A percentile compares a stretch with the other conserved stretches of the same genome.
Conservation (phyloP, 2,113 vertebrate genomes). For the Embiotoca jacksoni region DNA sequence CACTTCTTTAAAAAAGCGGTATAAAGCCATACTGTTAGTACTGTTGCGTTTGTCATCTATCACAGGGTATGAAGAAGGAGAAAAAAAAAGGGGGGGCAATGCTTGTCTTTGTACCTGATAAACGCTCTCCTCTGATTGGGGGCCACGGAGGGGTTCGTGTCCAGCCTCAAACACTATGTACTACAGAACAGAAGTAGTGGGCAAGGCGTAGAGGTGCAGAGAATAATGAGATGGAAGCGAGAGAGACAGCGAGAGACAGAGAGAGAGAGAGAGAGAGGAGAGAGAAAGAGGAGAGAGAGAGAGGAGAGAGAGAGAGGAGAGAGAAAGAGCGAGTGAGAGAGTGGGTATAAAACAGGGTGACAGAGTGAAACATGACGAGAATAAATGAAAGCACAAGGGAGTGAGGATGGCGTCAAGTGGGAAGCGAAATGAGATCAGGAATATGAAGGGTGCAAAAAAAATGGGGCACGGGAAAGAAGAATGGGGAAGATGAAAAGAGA, state of each 20-base stretch:
- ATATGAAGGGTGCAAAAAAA: conserved; percentile 39
- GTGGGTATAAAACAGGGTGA: conserved; percentile 57
- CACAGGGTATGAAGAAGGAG: conserved; percentile 52
- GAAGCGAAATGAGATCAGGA: conserved; percentile 53
- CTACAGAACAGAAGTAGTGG: conserved; percentile 90
- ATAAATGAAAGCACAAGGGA: conserved; percentile 61
- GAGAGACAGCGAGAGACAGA: conserved; percentile 27
- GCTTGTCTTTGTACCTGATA: conserved; percentile 94
- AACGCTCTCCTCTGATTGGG: conserved; percentile 98
- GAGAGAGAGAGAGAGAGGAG: conserved; percentile 3
- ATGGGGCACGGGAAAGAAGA: conserved; percentile 43
- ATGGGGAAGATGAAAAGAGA: conserved; percentile 53
- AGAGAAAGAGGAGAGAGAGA: conserved; percentile 13
- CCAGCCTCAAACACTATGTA: conserved; percentile 99
- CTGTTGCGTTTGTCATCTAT: conserved; percentile 47
- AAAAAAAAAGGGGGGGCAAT: conserved; percentile 47
- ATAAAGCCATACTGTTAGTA: conserved; percentile 52
- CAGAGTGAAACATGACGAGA: conserved; percentile 51
- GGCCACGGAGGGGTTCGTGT: conserved; percentile 97
- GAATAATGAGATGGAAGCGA: conserved; percentile 58
- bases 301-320: conserved; percentile 40
- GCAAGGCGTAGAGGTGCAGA: conserved; percentile 82
- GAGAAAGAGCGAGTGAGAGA: conserved; percentile 27
- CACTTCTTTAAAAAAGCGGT: conserved; percentile 23
- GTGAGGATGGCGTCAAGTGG: conserved; percentile 19